These are phyloP conservation scores for Pocota personata DNA, from an alignment of 2,888 invertebrate species.

Conservation along the genomic window DNA sequence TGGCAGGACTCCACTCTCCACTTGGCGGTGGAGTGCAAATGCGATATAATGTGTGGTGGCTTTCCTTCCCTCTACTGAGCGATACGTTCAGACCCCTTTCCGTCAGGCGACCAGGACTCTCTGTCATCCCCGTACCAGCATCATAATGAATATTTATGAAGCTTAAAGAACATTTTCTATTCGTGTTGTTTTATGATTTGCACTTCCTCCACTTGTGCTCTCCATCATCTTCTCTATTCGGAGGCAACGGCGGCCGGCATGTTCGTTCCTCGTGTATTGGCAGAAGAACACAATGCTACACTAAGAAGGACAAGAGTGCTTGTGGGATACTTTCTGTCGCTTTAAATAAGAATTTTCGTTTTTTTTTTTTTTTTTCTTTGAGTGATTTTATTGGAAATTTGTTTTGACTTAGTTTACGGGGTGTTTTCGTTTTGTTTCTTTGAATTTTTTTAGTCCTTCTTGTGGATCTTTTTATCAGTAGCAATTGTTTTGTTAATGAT, in stretches of 20 bases:
- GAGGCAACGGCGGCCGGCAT: not conserved
- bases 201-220: conserved; percentile 74
- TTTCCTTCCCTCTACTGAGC: not conserved
- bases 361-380: not conserved
- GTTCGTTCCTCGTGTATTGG: conserved; percentile 2
- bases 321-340: conserved; percentile 33
- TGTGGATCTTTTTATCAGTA: conserved; percentile 51
- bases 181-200: conserved; percentile 81
- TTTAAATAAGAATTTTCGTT: conserved; percentile 49
- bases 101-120: not conserved
- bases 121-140: conserved; percentile 7
- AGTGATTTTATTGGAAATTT: conserved; percentile 61
- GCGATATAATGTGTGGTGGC: conserved; percentile 9
- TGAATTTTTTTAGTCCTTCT: conserved; percentile 1
- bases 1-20: not conserved
- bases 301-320: not conserved
- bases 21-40: not conserved
- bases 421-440: conserved; percentile 43
- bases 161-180: conserved; percentile 80
- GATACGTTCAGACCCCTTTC: not conserved
- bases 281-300: not conserved
- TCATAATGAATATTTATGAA: conserved; percentile 81
- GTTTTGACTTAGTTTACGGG: conserved; percentile 57
- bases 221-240: conserved; percentile 15
- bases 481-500: conserved; percentile 70